Evolutionary conservation across 1,140 invertebrate genomes (phyloP).

Genomic region (Heliconius melpomene): DNA sequence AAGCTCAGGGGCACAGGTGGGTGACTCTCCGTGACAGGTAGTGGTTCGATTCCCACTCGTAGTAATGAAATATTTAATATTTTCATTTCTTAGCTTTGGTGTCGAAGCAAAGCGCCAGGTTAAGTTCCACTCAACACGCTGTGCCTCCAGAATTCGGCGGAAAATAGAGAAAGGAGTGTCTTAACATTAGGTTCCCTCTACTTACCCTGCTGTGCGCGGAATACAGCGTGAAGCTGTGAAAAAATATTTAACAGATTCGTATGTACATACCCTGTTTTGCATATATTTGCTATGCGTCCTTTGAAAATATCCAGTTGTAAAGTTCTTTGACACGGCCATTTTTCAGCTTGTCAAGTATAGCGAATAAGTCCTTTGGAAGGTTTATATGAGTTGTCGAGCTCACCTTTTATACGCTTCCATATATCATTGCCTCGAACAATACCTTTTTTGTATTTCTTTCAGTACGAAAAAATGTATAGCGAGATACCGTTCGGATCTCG

Average conservation of each 20-base stretch:
- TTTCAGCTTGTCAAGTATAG: not conserved
- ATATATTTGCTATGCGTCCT: not conserved
- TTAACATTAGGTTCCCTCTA: too few relatives aligned
- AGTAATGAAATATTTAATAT: too few relatives aligned
- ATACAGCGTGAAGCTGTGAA: too few relatives aligned
- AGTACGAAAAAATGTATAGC: not conserved
- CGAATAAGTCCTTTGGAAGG: conserved; percentile 12
- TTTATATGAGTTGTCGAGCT: conserved; percentile 26
- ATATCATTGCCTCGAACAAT: conserved; percentile 28
- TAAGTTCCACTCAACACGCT: too few relatives aligned
- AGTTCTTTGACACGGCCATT: conserved; percentile 15
- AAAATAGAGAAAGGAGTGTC: too few relatives aligned
- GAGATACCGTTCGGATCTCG: not conserved
- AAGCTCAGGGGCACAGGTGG: too few relatives aligned
- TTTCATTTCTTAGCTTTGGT: too few relatives aligned
- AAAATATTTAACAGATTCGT: not conserved
- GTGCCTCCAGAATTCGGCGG: too few relatives aligned
- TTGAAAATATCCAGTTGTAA: not conserved
- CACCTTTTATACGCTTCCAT: conserved; percentile 25
- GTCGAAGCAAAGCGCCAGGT: too few relatives aligned
- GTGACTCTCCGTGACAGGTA: too few relatives aligned
- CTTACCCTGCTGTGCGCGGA: too few relatives aligned
- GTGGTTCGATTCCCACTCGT: too few relatives aligned
- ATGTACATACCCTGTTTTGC: not conserved
- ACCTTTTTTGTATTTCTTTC: conserved; percentile 19